Evolutionary conservation across 2,113 vertebrate species (phyloP), one percentile per base, ranked within the genome.

Genomic region (Cochlearius cochlearius): DNA sequence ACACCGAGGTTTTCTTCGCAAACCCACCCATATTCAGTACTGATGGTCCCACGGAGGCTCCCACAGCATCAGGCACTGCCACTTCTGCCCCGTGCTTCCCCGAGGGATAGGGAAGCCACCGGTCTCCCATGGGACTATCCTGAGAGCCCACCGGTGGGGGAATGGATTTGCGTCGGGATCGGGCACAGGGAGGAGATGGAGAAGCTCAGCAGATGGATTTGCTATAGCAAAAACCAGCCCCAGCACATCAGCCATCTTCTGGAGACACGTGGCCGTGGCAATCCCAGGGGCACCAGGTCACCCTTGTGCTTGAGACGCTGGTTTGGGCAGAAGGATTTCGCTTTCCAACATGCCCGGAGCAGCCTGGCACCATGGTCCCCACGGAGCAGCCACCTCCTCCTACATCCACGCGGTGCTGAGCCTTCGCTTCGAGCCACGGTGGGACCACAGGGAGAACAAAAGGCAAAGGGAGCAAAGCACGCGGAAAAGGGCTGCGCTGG

Each of bases 361-460:
- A 39, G 50, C 56, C 34, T 3, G 15, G 38, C 39, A 29, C 41
- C 34, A 2, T 13, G 3, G 7, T 43, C 47, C 47, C 38, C 36
- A 4, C 2, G 18, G 26, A 71, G 15, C 27, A 47, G 50, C 76
- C 59, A 29, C 47, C 58, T 53, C 55, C 66, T 39, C 32, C 56
- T 16, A 1, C 36, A 9, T 3, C 36, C 68, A 1, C 11, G 1
- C 34, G 56, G 20, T 0, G 0, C 83, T 19, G 0, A 77, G 34
- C 45, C 78, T 22, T 63, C 1, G 10, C 82, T 34, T 7, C 3
- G 2, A 58, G 50, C 26, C 72, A 1, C 3, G 10, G 52, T 0
- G 81, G 64, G 52, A 63, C 2, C 68, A 3, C 1, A 7, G 1
- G 1, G 59, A 77, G 78, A 85, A 58, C 68, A 68, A 74, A 63